Evolutionary conservation across 1,140 invertebrate species (phyloP).

Genomic region (Akabosia matsudoensis): DNA sequence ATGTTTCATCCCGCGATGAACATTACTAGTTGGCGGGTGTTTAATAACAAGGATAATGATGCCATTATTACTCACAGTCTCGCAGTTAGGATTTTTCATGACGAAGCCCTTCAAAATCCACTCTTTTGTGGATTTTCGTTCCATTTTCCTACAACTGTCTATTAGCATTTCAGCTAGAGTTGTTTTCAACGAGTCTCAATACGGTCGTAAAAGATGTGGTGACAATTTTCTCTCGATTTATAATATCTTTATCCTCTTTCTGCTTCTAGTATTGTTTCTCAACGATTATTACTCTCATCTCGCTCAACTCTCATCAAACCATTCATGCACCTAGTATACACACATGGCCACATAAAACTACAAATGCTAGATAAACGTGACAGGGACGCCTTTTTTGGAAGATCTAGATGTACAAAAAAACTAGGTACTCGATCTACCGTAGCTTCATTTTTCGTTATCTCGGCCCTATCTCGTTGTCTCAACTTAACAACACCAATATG

Average conservation of each 20-base stretch:
- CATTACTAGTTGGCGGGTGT: not conserved
- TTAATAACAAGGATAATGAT: not conserved
- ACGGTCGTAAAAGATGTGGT: constrained; percentile 19
- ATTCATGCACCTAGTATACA: not conserved
- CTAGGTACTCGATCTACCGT: too few relatives aligned
- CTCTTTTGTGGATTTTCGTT: not conserved
- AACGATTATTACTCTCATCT: constrained; percentile 21
- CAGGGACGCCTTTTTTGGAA: too few relatives aligned
- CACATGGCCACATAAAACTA: too few relatives aligned
- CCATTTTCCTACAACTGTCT: not conserved
- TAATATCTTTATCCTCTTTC: constrained; percentile 1
- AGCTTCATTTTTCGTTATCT: too few relatives aligned
- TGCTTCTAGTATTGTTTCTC: not conserved
- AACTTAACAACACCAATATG: not conserved
- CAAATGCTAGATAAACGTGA: too few relatives aligned
- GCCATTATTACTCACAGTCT: not conserved
- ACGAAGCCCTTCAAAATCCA: not conserved
- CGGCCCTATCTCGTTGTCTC: too few relatives aligned
- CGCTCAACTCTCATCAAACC: not conserved
- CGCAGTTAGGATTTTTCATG: not conserved
- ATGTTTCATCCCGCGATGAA: not conserved
- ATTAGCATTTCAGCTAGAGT: not conserved
- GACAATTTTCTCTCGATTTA: constrained; percentile 23
- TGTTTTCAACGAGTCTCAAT: constrained; percentile 5
- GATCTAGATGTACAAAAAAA: too few relatives aligned